Percentiles rank a stretch among this genome's conserved stretches.
phyloP scores from a whole-genome alignment of 2,113 vertebrate genomes.

The Sprattus sprattus region DNA sequence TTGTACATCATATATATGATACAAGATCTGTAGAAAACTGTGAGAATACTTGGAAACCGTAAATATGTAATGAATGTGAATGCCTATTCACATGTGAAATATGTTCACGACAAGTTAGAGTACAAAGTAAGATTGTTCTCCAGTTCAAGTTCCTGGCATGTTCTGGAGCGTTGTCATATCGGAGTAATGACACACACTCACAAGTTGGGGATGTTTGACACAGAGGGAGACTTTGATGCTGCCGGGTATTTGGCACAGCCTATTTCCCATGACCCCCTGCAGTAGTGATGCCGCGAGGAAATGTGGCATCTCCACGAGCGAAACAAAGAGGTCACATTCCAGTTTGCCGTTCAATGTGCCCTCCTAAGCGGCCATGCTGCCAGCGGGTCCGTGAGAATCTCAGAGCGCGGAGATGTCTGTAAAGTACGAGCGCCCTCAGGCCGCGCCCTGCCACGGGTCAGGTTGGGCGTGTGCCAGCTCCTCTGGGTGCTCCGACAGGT shows the following conservation, averaged over 20 bases:
- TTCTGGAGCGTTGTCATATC: neutral
- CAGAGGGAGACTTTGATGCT: neutral
- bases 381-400: neutral
- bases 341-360: neutral
- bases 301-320: neutral
- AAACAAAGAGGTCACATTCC: constrained; percentile 7
- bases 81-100: neutral
- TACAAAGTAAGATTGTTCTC: neutral
- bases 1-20: neutral
- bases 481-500: neutral
- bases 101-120: neutral
- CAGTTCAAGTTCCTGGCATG: neutral
- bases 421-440: neutral
- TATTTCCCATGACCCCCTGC: neutral
- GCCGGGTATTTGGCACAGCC: neutral
- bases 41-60: neutral
- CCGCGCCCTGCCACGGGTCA: neutral
- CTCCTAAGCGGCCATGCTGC: neutral
- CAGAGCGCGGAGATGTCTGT: neutral
- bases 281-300: neutral
- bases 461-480: neutral
- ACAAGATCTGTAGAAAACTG: neutral
- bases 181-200: neutral
- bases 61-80: neutral
- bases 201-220: neutral